These are phyloP conservation scores for Trachelus troglodyta DNA, from an alignment of 2,888 invertebrate species.

Conservation along the genomic window DNA sequence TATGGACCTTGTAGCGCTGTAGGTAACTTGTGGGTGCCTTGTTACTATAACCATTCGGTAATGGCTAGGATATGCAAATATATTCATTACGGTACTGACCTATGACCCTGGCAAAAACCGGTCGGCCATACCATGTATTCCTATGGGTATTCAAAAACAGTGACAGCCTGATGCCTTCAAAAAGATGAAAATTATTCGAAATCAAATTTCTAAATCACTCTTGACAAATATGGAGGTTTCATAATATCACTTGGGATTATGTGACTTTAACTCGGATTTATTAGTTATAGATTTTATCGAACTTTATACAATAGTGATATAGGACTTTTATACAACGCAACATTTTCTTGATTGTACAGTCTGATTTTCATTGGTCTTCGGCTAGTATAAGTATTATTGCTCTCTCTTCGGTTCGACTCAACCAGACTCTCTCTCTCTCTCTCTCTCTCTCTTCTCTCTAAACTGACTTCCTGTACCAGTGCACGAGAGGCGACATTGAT, in stretches of 20 bases:
- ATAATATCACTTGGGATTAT: no score
- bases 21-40: conserved; percentile 38
- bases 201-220: neutral
- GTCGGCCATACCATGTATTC: conserved; percentile 8
- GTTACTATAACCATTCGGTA: conserved; percentile 60
- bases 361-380: neutral
- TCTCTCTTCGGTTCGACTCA: conserved; percentile 13
- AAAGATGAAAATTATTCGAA: neutral
- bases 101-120: conserved; percentile 19
- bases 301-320: no score
- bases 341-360: no score
- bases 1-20: neutral
- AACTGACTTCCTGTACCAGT: neutral
- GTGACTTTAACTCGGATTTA: no score
- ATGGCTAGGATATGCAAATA: conserved; percentile 65
- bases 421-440: conserved; percentile 7
- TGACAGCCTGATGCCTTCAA: neutral
- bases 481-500: conserved; percentile 44
- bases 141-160: neutral
- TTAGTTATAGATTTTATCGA: no score
- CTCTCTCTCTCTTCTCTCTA: neutral
- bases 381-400: neutral
- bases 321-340: no score
- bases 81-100: conserved; percentile 62
- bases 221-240: neutral